These are phyloP conservation scores for Poeciliopsis paucimaculata DNA, from an alignment of 2,797 vertebrate species.

Conservation along the genomic window DNA sequence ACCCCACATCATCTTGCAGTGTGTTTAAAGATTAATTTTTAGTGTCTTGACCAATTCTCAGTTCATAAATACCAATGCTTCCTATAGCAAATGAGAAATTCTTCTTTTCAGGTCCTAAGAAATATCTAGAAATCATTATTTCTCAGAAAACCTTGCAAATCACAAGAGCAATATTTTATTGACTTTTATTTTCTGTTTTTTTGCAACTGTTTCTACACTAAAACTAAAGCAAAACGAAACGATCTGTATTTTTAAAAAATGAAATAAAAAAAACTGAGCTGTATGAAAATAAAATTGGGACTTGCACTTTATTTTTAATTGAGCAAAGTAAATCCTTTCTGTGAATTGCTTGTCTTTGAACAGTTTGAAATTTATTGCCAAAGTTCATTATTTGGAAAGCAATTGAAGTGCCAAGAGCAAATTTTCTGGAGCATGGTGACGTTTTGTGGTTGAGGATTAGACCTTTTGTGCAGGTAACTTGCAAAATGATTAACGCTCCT, in stretches of 20 bases:
- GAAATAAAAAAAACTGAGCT: background rate
- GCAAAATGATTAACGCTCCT: background rate
- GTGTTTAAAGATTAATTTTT: background rate
- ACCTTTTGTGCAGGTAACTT: background rate
- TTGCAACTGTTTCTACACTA: background rate
- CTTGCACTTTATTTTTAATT: background rate
- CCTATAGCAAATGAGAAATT: background rate
- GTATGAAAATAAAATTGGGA: background rate
- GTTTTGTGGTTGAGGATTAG: conserved; percentile 40
- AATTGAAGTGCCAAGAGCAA: background rate
- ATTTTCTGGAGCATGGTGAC: conserved; percentile 38
- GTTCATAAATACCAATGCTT: background rate
- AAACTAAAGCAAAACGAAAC: background rate
- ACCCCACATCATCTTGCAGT: background rate
- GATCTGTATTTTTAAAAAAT: background rate
- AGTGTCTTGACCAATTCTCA: background rate
- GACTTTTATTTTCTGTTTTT: background rate
- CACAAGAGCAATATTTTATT: background rate
- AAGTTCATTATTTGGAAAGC: background rate
- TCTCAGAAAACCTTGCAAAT: background rate
- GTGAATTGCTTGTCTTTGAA: background rate
- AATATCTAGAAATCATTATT: background rate
- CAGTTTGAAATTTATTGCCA: background rate
- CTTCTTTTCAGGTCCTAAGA: background rate
- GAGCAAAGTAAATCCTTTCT: background rate